Percentiles rank a stretch among this genome's conserved stretches.
Conservation (phyloP, 2,888 invertebrate species). For the Andrena marginata region DNA sequence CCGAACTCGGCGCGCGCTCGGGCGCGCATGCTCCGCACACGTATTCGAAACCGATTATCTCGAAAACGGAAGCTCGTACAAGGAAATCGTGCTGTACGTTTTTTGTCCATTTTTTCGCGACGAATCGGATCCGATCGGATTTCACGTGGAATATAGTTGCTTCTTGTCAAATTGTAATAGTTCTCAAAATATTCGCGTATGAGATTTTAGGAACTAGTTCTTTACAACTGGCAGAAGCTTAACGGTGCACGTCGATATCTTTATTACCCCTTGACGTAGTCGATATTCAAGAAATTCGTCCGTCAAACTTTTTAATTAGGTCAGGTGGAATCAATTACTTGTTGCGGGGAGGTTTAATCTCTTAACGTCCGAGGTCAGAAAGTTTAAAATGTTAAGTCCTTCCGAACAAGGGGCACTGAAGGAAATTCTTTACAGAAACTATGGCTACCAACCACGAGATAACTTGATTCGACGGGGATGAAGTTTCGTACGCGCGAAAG, state of each 20-base stretch:
- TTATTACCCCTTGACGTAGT: background rate
- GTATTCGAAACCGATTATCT: too few relatives aligned
- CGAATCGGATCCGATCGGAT: too few relatives aligned
- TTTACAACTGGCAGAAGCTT: background rate
- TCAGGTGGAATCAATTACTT: conserved; percentile 26
- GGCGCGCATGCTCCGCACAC: too few relatives aligned
- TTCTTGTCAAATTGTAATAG: too few relatives aligned
- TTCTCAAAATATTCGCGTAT: too few relatives aligned
- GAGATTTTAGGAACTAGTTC: background rate
- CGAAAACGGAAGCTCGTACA: too few relatives aligned
- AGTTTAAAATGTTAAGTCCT: conserved; percentile 5
- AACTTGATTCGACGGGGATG: background rate
- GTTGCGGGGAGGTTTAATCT: background rate
- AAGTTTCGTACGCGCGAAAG: conserved; percentile 1
- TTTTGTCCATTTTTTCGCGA: too few relatives aligned
- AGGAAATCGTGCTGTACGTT: too few relatives aligned
- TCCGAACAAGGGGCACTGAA: background rate
- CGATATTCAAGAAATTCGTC: conserved; percentile 6
- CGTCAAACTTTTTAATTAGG: conserved; percentile 23
- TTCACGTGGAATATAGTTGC: too few relatives aligned
- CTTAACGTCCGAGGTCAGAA: conserved; percentile 8
- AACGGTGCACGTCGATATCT: background rate
- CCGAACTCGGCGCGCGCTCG: too few relatives aligned
- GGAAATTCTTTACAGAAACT: background rate
- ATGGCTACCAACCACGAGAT: background rate